Base-by-base conservation (phyloP, 2,888 invertebrate species). In the Chrysolina oricalcia region DNA sequence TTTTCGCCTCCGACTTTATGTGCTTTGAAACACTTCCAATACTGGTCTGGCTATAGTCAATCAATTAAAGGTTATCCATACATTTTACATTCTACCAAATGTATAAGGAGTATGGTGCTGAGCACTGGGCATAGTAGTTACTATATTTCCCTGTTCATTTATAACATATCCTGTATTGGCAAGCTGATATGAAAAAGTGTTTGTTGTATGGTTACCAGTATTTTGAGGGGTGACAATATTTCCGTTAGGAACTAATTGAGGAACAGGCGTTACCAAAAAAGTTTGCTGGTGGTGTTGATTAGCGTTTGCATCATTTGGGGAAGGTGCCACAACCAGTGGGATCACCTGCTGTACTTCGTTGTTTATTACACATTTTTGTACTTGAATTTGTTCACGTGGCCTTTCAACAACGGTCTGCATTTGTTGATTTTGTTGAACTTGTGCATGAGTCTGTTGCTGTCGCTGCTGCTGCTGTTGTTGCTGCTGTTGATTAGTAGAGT, bases 251-350 rank as follows among this genome's bases (percentile, higher is more conserved):
- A 92, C 91, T 87, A 93, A 90, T 87, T 93, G 92, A 27, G 92
- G 92, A 40, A 93, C 92, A 1, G 93, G 93, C 1, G 93, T 92
- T 10, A 93, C 93, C 76, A 93, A 90, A 86, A 92, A 93, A 0
- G 93, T 91, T 81, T 92, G 92, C 83, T 92, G 93, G 64, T 92
- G 92, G 80, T 92, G 91, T 76, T 88, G 87, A 23, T 83, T 78
- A 6, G 81, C 78, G 9, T 81, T 81, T 70, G 84, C 84, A 76
- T 86, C 86, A 78, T 85, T 86, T 53, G 86, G 85, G 11, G 76
- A 67, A 21, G 87, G 92, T 0, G 92, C 91, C 35, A 93, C 92
- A 11, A 92, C 92, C 43, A 93, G 85, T 0, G 93, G 93, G 78
- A 93, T 93, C 8, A 93, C 92, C 86, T 93, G 92, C 81, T 92